Base-by-base conservation (phyloP, 2,888 invertebrate species). In the Dolichopus griseipennis region DNA sequence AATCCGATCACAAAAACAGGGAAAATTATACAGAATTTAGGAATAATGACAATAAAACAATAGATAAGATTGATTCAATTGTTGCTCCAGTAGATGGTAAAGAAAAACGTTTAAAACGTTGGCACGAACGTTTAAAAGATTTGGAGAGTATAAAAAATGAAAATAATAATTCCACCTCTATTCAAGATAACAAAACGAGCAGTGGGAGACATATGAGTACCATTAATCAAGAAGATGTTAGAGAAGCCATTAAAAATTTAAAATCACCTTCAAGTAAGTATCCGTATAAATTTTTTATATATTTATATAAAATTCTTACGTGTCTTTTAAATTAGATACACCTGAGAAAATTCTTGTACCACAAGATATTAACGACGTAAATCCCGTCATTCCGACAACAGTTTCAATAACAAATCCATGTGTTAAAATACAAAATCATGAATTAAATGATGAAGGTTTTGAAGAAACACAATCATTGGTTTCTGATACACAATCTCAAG, bases 391-490 rank as follows among this genome's bases (percentile, higher is more conserved):
- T 15, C 64, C 70, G n/a, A 71, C 73, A 22, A 70, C 73, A 21
- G 68, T 68, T n/a, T 73, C 74, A 15, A 69, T 75, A 22, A 74
- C 52, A 12, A 52, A 52, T 52, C 15, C 52, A n/a, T 18, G 18
- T 52, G 52, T 74, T 20, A 79, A 79, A 70, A 71, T 77, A 8
- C 75, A 78, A 0, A 78, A 78, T 69, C 79, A 78, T 68, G 93
- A 93, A 74, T 78, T 90, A 64, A 91, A 92, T 75, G 94, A 94
- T 77, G 93, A 94, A 83, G 93, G 94, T 10, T 94, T 94, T 76
- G 93, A 94, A 78, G 94, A 94, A 82, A 92, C 92, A 0, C 93
- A 93, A 76, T 93, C 92, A 76, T 83, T 93, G 67, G 91, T 92
- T 75, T 93, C 93, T 0, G 93, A 93, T 78, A 92, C 91, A 9